phyloP scores from a whole-genome alignment of 2,797 vertebrate genomes.

The Etheostoma perlongum region DNA sequence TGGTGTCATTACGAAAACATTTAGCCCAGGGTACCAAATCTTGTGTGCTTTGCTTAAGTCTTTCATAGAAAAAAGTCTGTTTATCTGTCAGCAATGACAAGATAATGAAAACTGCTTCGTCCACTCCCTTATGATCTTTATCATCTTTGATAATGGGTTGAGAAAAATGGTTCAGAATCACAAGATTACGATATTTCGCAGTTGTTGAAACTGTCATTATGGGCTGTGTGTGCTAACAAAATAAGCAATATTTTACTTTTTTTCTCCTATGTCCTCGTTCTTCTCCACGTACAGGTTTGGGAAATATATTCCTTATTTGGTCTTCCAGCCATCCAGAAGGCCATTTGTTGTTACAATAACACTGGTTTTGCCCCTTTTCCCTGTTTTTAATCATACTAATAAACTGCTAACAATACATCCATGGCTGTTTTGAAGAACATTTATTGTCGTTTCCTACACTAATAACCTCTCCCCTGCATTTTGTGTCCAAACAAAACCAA shows the following conservation, averaged over 20 bases:
- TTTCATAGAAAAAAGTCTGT: conserved; percentile 71
- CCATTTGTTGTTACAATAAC: conserved; percentile 1
- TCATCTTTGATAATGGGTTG: conserved; percentile 72
- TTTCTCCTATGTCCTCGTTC: not conserved
- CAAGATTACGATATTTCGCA: conserved; percentile 47
- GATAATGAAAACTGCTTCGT: conserved; percentile 80
- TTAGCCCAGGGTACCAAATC: conserved; percentile 14
- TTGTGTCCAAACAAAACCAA: conserved; percentile 26
- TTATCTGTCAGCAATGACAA: conserved; percentile 82
- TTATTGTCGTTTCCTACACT: conserved; percentile 9
- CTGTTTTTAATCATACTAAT: not conserved
- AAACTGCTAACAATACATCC: conserved; percentile 7
- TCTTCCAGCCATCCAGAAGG: not conserved
- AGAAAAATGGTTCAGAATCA: conserved; percentile 43
- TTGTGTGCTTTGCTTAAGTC: conserved; percentile 47
- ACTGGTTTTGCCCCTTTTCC: not conserved
- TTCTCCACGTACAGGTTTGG: conserved; percentile 5
- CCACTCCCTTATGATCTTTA: conserved; percentile 73
- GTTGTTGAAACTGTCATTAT: conserved; percentile 42
- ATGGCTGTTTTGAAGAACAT: conserved; percentile 4
- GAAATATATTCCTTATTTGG: conserved; percentile 18
- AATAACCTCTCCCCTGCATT: conserved; percentile 23
- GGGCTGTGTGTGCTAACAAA: not conserved
- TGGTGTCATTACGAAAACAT: conserved; percentile 38
- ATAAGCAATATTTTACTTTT: conserved; percentile 10